These are phyloP conservation scores for Lepilemur ruficaudatus DNA, from an alignment of 2,797 vertebrate genomes.

Conservation along the genomic window DNA sequence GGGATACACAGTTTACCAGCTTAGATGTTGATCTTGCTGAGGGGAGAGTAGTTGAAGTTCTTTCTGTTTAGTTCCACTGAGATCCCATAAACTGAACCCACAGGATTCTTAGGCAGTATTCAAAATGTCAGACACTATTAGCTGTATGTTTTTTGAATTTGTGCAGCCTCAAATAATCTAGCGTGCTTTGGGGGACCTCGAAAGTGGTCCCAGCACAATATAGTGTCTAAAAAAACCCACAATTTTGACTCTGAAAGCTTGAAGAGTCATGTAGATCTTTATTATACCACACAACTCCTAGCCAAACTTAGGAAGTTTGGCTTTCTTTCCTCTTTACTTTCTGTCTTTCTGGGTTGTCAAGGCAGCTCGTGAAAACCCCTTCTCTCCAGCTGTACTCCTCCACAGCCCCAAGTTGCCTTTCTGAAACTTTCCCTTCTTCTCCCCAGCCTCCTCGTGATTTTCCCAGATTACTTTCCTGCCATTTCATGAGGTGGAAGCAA, in stretches of 20 bases:
- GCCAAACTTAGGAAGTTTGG: neutral
- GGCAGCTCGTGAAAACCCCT: neutral
- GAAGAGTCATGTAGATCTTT: neutral
- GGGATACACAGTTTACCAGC: neutral
- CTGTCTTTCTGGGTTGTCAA: neutral
- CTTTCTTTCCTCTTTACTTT: neutral
- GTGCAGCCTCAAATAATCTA: neutral
- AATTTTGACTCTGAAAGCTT: neutral
- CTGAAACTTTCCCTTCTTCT: neutral
- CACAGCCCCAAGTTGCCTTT: neutral
- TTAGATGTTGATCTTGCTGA: neutral
- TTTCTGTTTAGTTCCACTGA: neutral
- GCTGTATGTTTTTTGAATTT: neutral
- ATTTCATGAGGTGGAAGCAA: neutral
- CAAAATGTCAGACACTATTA: conserved; percentile 9
- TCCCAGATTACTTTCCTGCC: neutral
- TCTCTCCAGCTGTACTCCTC: neutral
- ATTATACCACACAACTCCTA: neutral
- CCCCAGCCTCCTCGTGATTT: neutral
- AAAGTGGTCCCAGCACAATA: neutral
- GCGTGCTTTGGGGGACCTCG: neutral
- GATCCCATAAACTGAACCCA: neutral
- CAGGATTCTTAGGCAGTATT: neutral
- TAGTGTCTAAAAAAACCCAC: neutral
- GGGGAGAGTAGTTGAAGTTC: neutral